Base-by-base conservation (phyloP, 2,888 invertebrate species). In the Teleogryllus oceanicus region DNA sequence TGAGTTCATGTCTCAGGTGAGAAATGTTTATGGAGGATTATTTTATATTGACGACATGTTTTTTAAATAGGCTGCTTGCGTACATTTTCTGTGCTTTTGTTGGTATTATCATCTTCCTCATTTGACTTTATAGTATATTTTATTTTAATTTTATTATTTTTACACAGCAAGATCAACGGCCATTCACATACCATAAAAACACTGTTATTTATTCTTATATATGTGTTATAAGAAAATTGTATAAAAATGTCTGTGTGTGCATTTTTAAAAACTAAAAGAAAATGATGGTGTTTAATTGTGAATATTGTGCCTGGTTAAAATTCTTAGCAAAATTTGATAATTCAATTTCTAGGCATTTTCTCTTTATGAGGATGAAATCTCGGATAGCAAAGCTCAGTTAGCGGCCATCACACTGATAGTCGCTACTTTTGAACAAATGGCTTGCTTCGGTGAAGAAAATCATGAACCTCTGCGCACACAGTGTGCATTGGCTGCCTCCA, bases 311-410 rank as follows among this genome's bases (percentile, higher is more conserved):
- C 21, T 16, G 13, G 13, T 77, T 16, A 77, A 21, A 50, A 77
- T 75, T 0, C 16, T 78, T 78, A 62, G 16, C 16, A 51, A 78
- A 16, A 11, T 24, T 74, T n/a, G 49, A 62, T 80, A 75, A n/a
- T 81, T 81, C 82, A 74, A 77, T 74, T 84, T 85, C 2, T 89
- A 94, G 89, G 97, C 98, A 0, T 99, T 99, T 88, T 96, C 98
- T 0, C 87, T 99, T 80, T 99, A 99, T 86, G 99, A 99, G 87
- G 99, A 99, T 87, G 99, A 99, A 88, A 96, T 99, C 85, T 96
- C 96, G 2, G 99, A 99, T 87, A 97, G 97, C 80, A 97, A 97
- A 86, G 96, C 98, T 2, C 99, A 99, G 87, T 87, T 99, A 82
- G 96, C 98, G 0, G 98, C 98, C 75, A 97, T 99, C 80, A 97